Evolutionary conservation across 2,797 vertebrate genomes (phyloP).

Genomic region (Amblyraja radiata): DNA sequence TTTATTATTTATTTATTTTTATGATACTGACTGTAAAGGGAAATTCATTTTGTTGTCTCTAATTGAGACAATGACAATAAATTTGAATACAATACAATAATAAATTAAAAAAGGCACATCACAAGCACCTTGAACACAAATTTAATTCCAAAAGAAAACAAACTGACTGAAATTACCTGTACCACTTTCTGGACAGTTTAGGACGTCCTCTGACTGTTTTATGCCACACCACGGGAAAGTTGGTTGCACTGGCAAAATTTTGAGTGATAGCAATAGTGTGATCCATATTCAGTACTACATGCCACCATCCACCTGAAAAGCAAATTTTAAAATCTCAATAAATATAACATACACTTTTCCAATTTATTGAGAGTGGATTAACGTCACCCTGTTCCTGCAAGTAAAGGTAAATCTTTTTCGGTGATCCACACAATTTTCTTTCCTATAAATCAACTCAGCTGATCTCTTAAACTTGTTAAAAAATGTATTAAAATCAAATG

Average conservation of each 20-base stretch:
- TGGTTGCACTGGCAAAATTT: slow-evolving; percentile 91
- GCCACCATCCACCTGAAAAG: slow-evolving; percentile 89
- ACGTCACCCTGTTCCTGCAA: neutral
- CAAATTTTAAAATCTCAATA: neutral
- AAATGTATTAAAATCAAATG: neutral
- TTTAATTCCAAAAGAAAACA: neutral
- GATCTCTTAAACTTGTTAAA: neutral
- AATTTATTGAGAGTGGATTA: neutral
- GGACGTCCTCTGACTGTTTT: slow-evolving; percentile 91
- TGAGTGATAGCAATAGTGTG: slow-evolving; percentile 89
- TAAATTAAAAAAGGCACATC: neutral
- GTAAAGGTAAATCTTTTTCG: neutral
- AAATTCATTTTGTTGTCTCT: no score
- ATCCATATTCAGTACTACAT: slow-evolving; percentile 92
- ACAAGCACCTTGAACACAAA: neutral
- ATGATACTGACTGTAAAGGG: no score
- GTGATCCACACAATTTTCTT: neutral
- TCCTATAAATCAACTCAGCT: neutral
- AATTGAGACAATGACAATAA: no score
- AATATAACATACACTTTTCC: neutral
- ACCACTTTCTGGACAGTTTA: slow-evolving; percentile 91
- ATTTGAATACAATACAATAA: no score
- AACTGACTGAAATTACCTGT: slow-evolving; percentile 64
- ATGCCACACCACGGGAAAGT: slow-evolving; percentile 96
- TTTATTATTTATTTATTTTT: no score